Base-by-base conservation (phyloP, 2,797 vertebrate species). In the Rhynchotus rufescens region DNA sequence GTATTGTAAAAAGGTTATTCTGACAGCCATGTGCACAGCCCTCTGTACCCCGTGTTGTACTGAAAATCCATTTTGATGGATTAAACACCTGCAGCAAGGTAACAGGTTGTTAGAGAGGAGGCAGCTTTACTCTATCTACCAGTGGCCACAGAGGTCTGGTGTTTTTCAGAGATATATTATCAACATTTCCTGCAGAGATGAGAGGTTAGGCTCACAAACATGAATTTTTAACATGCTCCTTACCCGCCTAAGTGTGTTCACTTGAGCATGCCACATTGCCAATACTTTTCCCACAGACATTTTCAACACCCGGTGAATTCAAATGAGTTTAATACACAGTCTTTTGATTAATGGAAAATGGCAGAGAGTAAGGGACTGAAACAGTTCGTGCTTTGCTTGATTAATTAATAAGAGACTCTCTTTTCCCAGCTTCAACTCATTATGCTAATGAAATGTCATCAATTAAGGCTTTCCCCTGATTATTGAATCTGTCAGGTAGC, bases 381-480 rank as follows among this genome's bases (percentile, higher is more conserved):
- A 96, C 95, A 91, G 96, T 97, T 97, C 88, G 84, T 98, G 97
- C 97, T 98, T 98, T 97, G 97, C 96, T 97, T 98, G 97, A 98
- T 97, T 98, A 98, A 98, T 98, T 98, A 98, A 96, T 97, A 97
- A 97, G 97, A 97, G 97, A 97, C 97, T 98, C 94, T 96, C 96
- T 98, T 98, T 98, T 98, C 97, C 97, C 97, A 97, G 97, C 96
- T 97, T 98, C 73, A 64, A 97, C 97, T 98, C 97, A 98, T 98
- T 98, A 98, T 98, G 98, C 94, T 98, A 98, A 98, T 98, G 97
- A 98, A 98, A 97, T 98, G 96, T 98, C 98, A 98, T 98, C 98
- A 98, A 97, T 98, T 98, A 98, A 98, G 97, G 96, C 95, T 97
- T 97, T 97, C 97, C 98, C 97, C 96, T 97, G 97, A 98, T 98